These are phyloP conservation scores for Jaculus jaculus DNA, from an alignment of 2,113 vertebrate species.

Conservation along the genomic window DNA sequence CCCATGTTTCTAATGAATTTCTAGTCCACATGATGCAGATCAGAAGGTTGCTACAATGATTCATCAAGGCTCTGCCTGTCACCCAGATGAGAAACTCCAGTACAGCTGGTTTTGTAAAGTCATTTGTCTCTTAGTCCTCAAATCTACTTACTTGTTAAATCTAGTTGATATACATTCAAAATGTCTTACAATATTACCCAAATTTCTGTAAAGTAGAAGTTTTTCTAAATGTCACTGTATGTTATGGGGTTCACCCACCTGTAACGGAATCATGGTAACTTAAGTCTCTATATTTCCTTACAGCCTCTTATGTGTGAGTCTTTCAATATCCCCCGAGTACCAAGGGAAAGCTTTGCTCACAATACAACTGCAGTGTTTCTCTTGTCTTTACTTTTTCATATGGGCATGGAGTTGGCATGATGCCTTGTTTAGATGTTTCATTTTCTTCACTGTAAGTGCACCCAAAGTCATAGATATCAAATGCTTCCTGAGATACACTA, in stretches of 20 bases:
- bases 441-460: not conserved
- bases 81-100: not conserved
- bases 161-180: not conserved
- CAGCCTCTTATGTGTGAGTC: not conserved
- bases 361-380: not conserved
- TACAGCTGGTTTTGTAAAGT: not conserved
- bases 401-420: rapidly evolving
- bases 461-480: not conserved
- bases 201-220: not conserved
- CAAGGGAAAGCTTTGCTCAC: not conserved
- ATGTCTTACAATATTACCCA: not conserved
- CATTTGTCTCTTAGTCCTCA: not conserved
- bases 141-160: not conserved
- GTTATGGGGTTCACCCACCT: not conserved
- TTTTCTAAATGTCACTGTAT: not conserved
- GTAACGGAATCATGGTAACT: not conserved
- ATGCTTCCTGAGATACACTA: not conserved
- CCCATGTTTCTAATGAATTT: not conserved
- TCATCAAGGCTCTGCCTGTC: not conserved
- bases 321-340: not conserved
- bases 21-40: not conserved
- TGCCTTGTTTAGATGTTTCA: not conserved
- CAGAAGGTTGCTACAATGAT: not conserved
- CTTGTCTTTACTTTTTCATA: not conserved
- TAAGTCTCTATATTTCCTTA: not conserved